A percentile compares a stretch with the other conserved stretches of the same genome.
phyloP scores from a whole-genome alignment of 2,797 vertebrate species.

The Schizothorax lantsangensis region DNA sequence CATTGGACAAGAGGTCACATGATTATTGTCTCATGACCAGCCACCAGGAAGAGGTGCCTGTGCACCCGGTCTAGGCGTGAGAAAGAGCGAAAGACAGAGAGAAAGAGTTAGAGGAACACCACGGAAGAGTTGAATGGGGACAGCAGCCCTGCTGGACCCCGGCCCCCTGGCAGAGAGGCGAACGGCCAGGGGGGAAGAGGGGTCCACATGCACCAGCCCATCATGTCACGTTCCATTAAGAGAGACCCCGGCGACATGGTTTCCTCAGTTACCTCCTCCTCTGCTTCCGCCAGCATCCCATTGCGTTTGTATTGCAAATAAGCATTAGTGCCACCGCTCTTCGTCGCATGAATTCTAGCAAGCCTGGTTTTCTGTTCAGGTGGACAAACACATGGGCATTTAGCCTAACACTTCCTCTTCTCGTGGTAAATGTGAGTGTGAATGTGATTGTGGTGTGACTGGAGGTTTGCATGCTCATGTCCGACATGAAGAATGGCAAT shows the following conservation, averaged over 20 bases:
- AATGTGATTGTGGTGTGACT: slow-evolving; percentile 29
- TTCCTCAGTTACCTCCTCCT: slow-evolving; percentile 86
- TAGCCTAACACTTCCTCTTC: slow-evolving; percentile 54
- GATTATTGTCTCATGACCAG: slow-evolving; percentile 39
- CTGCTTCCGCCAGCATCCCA: slow-evolving; percentile 87
- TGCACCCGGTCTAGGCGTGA: slow-evolving; percentile 34
- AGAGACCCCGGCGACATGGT: slow-evolving; percentile 61
- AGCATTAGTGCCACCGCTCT: slow-evolving; percentile 94
- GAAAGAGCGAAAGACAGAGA: slow-evolving; percentile 36
- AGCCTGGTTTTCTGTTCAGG: slow-evolving; percentile 94
- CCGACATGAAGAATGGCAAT: neutral
- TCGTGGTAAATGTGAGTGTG: slow-evolving; percentile 26
- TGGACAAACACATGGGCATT: slow-evolving; percentile 76
- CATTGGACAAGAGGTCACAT: slow-evolving; percentile 43
- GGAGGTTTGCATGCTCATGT: slow-evolving; percentile 41
- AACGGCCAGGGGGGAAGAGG: slow-evolving; percentile 37
- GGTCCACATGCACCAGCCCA: slow-evolving; percentile 71
- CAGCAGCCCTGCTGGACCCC: slow-evolving; percentile 52
- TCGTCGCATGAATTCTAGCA: slow-evolving; percentile 92
- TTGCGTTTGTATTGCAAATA: slow-evolving; percentile 99
- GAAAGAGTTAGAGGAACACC: slow-evolving; percentile 63
- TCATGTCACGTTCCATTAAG: slow-evolving; percentile 51
- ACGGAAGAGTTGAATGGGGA: slow-evolving; percentile 55
- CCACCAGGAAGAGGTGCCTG: slow-evolving; percentile 20
- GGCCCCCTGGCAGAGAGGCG: slow-evolving; percentile 43